Conservation (phyloP, 2,888 invertebrate genomes). For the Cosmia trapezina region DNA sequence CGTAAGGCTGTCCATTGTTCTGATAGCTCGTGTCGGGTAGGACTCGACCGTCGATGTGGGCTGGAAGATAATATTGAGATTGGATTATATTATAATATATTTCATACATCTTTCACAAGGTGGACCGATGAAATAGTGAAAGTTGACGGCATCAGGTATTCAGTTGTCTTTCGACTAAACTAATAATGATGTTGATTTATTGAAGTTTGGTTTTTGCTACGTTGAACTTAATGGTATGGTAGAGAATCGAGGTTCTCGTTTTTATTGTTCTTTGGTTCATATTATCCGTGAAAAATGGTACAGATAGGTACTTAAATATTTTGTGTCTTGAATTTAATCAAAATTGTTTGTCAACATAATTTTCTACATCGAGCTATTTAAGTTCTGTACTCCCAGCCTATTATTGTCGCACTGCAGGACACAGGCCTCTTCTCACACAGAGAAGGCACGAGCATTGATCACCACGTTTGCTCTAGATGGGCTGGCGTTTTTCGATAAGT, state of each 20-base stretch:
- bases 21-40: conserved; percentile 85
- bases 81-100: neutral
- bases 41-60: conserved; percentile 86
- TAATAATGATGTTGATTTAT: neutral
- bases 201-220: neutral
- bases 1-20: conserved; percentile 91
- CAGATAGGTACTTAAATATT: too few species aligned
- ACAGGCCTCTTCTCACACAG: neutral
- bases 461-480: neutral
- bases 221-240: neutral
- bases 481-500: too few species aligned
- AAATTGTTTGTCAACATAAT: neutral
- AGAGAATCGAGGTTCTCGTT: neutral
- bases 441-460: neutral
- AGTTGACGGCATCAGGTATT: neutral
- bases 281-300: neutral
- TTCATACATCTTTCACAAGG: neutral
- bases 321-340: neutral
- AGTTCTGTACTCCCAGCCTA: too few species aligned
- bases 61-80: conserved; percentile 67
- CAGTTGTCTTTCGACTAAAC: too few species aligned
- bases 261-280: neutral
- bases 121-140: neutral
- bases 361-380: neutral
- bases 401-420: too few species aligned